These are phyloP conservation scores for Acinonyx jubatus DNA, from an alignment of 2,113 vertebrate species.

Conservation along the genomic window DNA sequence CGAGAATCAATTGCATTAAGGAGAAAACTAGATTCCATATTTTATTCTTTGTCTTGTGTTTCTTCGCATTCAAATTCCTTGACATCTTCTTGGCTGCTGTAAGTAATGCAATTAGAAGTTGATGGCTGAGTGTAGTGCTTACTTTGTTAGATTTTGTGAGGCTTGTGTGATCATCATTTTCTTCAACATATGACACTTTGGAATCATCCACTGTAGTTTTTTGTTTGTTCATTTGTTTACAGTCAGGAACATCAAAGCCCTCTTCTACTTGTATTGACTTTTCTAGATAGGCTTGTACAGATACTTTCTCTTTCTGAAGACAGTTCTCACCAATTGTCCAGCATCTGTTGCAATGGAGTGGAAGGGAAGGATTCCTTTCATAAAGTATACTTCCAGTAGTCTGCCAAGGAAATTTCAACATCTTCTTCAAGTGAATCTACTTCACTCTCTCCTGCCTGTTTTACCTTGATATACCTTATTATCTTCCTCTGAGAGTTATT, in stretches of 20 bases:
- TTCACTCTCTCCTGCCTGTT: slow-evolving; percentile 85
- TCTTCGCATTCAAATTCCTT: slow-evolving; percentile 85
- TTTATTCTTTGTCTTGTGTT: slow-evolving; percentile 78
- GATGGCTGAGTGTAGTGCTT: slow-evolving; percentile 85
- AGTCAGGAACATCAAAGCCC: slow-evolving; percentile 90
- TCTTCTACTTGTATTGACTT: slow-evolving; percentile 76
- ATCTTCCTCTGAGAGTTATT: slow-evolving; percentile 88
- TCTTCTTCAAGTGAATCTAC: slow-evolving; percentile 92
- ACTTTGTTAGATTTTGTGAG: slow-evolving; percentile 79
- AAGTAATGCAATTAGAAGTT: slow-evolving; percentile 81
- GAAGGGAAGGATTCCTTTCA: slow-evolving; percentile 90
- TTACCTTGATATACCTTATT: slow-evolving; percentile 88
- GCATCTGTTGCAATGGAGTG: slow-evolving; percentile 88
- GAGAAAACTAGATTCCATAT: slow-evolving; percentile 84
- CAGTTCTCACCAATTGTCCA: slow-evolving; percentile 89
- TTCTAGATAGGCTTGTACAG: slow-evolving; percentile 79
- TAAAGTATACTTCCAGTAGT: slow-evolving; percentile 89
- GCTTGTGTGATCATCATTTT: slow-evolving; percentile 72
- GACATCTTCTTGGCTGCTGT: slow-evolving; percentile 84
- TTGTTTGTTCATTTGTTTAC: slow-evolving; percentile 75
- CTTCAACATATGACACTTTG: slow-evolving; percentile 67
- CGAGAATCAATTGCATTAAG: slow-evolving; percentile 88
- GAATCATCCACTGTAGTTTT: slow-evolving; percentile 43
- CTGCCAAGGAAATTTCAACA: slow-evolving; percentile 91
- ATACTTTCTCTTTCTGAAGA: slow-evolving; percentile 83